phyloP scores from a whole-genome alignment of 2,113 vertebrate genomes.

The Pomatostomus ruficeps region DNA sequence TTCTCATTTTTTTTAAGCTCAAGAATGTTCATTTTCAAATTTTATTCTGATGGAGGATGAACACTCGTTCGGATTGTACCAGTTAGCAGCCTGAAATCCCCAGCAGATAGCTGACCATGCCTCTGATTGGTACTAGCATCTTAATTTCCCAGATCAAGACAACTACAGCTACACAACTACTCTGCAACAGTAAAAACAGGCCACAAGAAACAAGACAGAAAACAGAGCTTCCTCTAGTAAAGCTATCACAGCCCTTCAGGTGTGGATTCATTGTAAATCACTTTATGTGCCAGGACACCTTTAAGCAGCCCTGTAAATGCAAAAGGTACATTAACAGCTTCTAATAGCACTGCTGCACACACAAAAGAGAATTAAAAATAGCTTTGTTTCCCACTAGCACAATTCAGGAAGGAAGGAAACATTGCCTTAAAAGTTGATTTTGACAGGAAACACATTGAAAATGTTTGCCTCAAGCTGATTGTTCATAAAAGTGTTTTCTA shows the following conservation, averaged over 20 bases:
- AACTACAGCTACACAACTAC: not conserved
- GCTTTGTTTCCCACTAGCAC: conserved; percentile 4
- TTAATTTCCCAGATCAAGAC: not conserved
- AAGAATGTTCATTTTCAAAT: not conserved
- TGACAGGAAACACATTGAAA: conserved; percentile 51
- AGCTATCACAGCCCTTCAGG: not conserved
- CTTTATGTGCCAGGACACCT: not conserved
- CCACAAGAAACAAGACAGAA: not conserved
- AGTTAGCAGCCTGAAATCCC: not conserved
- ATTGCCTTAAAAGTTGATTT: not conserved
- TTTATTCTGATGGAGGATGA: not conserved
- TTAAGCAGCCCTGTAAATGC: conserved; percentile 17
- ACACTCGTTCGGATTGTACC: not conserved
- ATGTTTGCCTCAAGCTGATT: not conserved
- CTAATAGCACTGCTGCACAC: not conserved
- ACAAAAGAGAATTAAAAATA: conserved; percentile 25
- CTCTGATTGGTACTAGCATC: not conserved
- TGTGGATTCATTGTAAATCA: not conserved
- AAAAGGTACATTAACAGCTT: conserved; percentile 13
- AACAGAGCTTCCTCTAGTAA: not conserved
- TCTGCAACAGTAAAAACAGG: not conserved
- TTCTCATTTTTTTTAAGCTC: not conserved
- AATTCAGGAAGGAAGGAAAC: conserved; percentile 3
- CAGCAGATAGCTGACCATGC: not conserved
- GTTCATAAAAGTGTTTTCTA: not conserved